Conservation (phyloP, 2,113 vertebrate genomes). For the crab-eating macaque (Macaca fascicularis) region DNA sequence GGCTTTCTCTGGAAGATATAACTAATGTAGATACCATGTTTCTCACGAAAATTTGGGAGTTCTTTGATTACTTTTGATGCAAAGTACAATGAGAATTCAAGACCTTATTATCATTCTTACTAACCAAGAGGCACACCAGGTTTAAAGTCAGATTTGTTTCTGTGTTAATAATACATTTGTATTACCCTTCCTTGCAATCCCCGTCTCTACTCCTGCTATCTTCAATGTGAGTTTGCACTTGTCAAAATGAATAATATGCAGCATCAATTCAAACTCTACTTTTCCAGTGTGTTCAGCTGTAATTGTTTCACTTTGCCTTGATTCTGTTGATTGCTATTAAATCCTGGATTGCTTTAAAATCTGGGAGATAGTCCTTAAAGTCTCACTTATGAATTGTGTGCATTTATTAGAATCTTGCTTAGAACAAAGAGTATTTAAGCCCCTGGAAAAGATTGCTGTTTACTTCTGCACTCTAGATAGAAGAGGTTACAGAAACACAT, state of each 20-base stretch:
- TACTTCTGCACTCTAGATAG: conserved; percentile 56
- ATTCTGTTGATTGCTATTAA: conserved; percentile 88
- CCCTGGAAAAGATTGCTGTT: conserved; percentile 62
- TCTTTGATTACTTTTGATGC: conserved; percentile 53
- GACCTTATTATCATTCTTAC: conserved; percentile 79
- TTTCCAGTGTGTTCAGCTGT: conserved; percentile 83
- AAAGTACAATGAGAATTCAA: conserved; percentile 73
- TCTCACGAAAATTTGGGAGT: conserved; percentile 6
- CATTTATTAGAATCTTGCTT: conserved; percentile 83
- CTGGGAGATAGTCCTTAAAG: conserved; percentile 81
- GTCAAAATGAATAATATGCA: conserved; percentile 88
- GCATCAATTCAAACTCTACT: conserved; percentile 86
- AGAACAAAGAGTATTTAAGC: conserved; percentile 73
- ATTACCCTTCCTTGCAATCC: conserved; percentile 81
- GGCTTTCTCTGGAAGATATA: conserved; percentile 29
- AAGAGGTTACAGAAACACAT: conserved; percentile 64
- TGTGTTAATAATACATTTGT: conserved; percentile 84
- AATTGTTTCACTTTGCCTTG: conserved; percentile 85
- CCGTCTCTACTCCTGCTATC: conserved; percentile 82
- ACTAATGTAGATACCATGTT: neutral
- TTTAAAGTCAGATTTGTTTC: conserved; percentile 83
- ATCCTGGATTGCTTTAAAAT: conserved; percentile 86
- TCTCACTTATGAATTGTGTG: conserved; percentile 84
- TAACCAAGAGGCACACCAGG: conserved; percentile 61
- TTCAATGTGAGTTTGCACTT: conserved; percentile 86